Conservation (phyloP, 2,113 vertebrate species). For the Percina caprodes region DNA sequence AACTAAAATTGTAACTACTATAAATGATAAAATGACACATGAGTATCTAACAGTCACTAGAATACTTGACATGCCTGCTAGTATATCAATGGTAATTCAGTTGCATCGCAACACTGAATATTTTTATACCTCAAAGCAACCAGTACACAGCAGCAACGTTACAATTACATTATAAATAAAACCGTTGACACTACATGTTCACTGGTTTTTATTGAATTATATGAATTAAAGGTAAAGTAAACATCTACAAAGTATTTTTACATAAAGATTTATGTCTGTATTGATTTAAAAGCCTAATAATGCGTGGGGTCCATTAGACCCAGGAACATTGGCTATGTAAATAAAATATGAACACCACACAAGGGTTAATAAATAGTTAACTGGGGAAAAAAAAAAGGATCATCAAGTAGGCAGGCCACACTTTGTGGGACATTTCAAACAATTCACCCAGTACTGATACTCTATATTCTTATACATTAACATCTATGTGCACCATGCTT, state of each 20-base stretch:
- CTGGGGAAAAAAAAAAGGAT: background rate
- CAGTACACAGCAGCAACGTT: background rate
- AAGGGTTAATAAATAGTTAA: background rate
- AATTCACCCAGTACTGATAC: background rate
- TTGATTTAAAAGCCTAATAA: no score
- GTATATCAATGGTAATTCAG: constrained; percentile 21
- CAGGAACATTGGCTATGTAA: no score
- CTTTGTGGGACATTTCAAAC: background rate
- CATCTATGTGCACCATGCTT: background rate
- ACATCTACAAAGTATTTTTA: no score
- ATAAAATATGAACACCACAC: no score
- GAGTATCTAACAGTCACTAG: constrained; percentile 12
- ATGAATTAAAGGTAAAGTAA: no score
- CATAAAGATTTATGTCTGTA: no score
- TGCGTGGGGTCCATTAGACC: no score
- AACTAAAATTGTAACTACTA: background rate
- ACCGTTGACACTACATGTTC: background rate
- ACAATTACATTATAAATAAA: background rate
- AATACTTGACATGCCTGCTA: constrained; percentile 23
- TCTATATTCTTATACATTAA: background rate
- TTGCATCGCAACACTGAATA: background rate
- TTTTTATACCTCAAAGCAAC: background rate
- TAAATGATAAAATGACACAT: constrained; percentile 10
- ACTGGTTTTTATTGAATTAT: background rate
- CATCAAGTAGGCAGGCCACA: background rate